These are phyloP conservation scores for Mastomys natalensis DNA, from an alignment of 2,113 vertebrate genomes.

Conservation along the genomic window DNA sequence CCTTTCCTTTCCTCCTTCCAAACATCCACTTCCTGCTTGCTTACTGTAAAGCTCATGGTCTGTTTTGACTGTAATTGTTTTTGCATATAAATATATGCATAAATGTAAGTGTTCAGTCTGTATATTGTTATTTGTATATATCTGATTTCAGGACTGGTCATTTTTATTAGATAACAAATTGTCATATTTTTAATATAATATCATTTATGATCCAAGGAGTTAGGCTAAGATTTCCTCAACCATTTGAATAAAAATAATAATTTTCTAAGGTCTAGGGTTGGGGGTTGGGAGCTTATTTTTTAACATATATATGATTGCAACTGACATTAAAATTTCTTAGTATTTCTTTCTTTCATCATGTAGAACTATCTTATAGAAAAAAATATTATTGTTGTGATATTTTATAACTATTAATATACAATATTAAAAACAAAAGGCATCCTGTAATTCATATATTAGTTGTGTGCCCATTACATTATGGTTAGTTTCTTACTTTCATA, in stretches of 20 bases:
- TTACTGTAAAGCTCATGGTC: background rate
- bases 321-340: background rate
- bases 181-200: background rate
- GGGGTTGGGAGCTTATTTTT: background rate
- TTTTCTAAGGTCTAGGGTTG: background rate
- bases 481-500: background rate
- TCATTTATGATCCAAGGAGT: background rate
- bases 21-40: background rate
- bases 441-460: background rate
- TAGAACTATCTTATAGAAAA: background rate
- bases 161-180: background rate
- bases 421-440: background rate
- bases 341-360: background rate
- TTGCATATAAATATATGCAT: background rate
- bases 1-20: background rate
- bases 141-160: background rate
- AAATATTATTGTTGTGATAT: background rate
- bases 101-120: background rate
- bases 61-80: background rate
- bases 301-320: background rate
- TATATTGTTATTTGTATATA: background rate
- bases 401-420: background rate
- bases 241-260: background rate
- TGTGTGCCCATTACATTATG: background rate
- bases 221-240: background rate